phyloP scores from a whole-genome alignment of 2,888 invertebrate genomes.

The Leptopterna dolabrata region DNA sequence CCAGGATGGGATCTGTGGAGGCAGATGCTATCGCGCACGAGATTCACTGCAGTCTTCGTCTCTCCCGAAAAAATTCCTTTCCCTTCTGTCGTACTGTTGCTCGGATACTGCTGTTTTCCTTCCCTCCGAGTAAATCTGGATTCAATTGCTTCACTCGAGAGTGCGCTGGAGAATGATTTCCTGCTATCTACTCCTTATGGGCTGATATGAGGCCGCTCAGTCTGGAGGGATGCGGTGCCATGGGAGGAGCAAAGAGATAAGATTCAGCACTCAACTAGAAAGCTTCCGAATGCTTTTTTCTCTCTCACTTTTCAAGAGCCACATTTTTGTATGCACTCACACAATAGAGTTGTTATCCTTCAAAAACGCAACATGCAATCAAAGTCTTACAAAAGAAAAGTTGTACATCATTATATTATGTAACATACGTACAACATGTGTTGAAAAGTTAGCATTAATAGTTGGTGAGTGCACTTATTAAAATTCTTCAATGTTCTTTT shows the following conservation, averaged over 20 bases:
- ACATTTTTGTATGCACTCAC: background rate
- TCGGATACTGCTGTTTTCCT: slow-evolving; percentile 19
- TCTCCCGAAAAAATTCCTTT: background rate
- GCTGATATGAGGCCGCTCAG: background rate
- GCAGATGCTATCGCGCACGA: slow-evolving; percentile 10
- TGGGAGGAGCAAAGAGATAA: slow-evolving; percentile 12
- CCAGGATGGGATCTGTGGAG: background rate
- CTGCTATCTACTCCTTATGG: background rate
- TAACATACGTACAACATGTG: too few relatives aligned
- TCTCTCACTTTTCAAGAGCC: background rate
- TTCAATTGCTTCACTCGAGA: slow-evolving; percentile 38
- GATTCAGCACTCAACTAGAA: slow-evolving; percentile 10
- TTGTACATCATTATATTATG: too few relatives aligned
- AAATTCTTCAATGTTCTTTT: too few relatives aligned
- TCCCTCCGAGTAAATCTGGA: slow-evolving; percentile 41
- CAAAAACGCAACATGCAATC: too few relatives aligned
- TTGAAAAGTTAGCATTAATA: too few relatives aligned
- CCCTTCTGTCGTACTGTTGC: slow-evolving; percentile 17
- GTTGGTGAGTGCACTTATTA: too few relatives aligned
- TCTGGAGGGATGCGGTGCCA: slow-evolving; percentile 13
- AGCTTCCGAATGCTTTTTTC: slow-evolving; percentile 13
- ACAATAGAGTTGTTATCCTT: background rate
- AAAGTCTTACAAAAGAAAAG: too few relatives aligned
- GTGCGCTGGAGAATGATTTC: slow-evolving; percentile 18
- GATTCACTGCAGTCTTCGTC: slow-evolving; percentile 1